Conservation (phyloP, 2,797 vertebrate species). For the Eidolon dupreanum region DNA sequence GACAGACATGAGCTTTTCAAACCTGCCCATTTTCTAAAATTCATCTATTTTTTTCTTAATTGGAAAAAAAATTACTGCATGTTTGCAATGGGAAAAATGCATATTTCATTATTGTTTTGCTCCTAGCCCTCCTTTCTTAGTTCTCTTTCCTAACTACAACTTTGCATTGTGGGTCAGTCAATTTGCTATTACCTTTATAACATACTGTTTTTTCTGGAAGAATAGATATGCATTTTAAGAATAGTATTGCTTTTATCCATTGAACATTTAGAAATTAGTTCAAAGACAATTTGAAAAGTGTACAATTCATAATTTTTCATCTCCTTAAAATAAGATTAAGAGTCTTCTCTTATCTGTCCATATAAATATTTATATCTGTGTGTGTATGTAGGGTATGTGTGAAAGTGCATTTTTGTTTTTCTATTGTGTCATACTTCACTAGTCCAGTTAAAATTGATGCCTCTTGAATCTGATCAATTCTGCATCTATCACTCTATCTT, state of each 20-base stretch:
- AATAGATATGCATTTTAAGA: not conserved
- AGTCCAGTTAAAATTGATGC: not conserved
- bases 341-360: not conserved
- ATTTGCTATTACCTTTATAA: not conserved
- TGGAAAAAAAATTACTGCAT: not conserved
- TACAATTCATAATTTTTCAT: not conserved
- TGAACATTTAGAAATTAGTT: not conserved
- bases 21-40: not conserved
- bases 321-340: not conserved
- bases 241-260: not conserved
- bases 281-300: not conserved
- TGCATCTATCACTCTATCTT: not conserved
- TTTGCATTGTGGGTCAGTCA: not conserved
- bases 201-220: not conserved
- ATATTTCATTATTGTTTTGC: not conserved
- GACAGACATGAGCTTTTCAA: not conserved
- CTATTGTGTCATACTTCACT: not conserved
- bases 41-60: not conserved
- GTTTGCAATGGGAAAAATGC: not conserved
- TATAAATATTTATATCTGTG: not conserved
- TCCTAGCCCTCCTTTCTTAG: not conserved
- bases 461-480: not conserved
- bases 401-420: not conserved
- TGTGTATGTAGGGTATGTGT: not conserved
- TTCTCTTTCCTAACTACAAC: not conserved